A percentile compares a stretch with the other conserved stretches of the same genome.
phyloP scores from a whole-genome alignment of 2,113 vertebrate genomes.

The Syngnathoides biaculeatus region DNA sequence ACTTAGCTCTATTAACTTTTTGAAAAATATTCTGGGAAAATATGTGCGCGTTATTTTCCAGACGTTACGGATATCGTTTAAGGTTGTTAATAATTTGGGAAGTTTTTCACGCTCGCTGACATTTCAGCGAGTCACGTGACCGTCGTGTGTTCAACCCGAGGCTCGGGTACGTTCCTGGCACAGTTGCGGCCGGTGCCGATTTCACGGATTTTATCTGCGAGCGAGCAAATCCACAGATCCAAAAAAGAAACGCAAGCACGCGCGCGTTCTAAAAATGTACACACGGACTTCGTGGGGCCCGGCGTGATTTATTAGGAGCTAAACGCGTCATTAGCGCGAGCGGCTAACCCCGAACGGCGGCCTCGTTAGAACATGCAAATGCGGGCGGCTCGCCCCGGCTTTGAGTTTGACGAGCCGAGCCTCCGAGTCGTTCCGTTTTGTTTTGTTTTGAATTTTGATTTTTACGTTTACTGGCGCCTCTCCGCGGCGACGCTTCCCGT shows the following conservation, averaged over 20 bases:
- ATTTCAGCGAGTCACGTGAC: too few relatives aligned
- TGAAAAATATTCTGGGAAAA: too few relatives aligned
- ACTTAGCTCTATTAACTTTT: too few relatives aligned
- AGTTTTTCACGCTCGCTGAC: too few relatives aligned
- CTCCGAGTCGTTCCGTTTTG: conserved; percentile 6
- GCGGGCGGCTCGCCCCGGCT: conserved; percentile 27
- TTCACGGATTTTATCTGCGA: too few relatives aligned
- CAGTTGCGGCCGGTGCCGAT: too few relatives aligned
- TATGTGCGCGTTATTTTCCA: too few relatives aligned
- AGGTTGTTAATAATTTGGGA: too few relatives aligned
- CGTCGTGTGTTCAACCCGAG: too few relatives aligned
- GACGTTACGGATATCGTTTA: too few relatives aligned
- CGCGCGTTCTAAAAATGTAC: not conserved
- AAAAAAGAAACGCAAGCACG: conserved; percentile 4
- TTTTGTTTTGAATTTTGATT: not conserved
- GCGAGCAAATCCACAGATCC: conserved; percentile 28
- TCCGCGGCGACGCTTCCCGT: conserved; percentile 44
- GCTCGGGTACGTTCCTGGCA: too few relatives aligned
- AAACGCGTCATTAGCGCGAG: conserved; percentile 74
- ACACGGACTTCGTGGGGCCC: conserved; percentile 43
- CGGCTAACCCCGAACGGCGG: conserved; percentile 71
- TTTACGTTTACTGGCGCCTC: conserved; percentile 59
- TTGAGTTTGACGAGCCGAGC: conserved; percentile 43
- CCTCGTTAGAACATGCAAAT: conserved; percentile 76
- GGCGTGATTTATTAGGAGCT: conserved; percentile 72